Conservation (phyloP, 2,888 invertebrate species). For the Zelleria hepariella region DNA sequence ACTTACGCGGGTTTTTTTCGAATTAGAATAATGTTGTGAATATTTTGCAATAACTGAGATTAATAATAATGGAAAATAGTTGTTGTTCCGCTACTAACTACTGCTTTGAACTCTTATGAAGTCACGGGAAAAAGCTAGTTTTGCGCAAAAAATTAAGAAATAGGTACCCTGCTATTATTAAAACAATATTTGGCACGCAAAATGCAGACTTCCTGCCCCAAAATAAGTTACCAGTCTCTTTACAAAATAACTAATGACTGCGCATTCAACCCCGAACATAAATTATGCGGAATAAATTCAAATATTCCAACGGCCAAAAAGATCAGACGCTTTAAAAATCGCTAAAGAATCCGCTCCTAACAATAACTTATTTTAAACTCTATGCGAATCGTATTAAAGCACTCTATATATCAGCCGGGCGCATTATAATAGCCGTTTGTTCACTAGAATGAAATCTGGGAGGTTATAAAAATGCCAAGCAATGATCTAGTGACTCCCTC, state of each 20-base stretch:
- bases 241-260: not conserved
- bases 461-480: slow-evolving; percentile 6
- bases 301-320: not conserved
- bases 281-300: not conserved
- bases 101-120: too few species aligned
- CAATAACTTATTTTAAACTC: not conserved
- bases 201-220: not conserved
- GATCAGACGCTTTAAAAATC: not conserved
- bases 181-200: too few species aligned
- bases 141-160: too few species aligned
- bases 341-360: not conserved
- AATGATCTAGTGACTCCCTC: not conserved
- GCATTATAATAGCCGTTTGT: slow-evolving; percentile 5
- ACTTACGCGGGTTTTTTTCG: too few species aligned
- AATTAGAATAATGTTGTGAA: too few species aligned
- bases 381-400: not conserved
- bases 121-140: too few species aligned
- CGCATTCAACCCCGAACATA: not conserved
- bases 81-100: too few species aligned
- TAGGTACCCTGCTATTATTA: too few species aligned
- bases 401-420: not conserved
- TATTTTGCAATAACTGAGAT: too few species aligned
- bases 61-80: too few species aligned
- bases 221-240: not conserved
- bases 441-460: slow-evolving; percentile 5